Evolutionary conservation across 2,113 vertebrate genomes (phyloP).

Genomic region (Trichechus manatus): DNA sequence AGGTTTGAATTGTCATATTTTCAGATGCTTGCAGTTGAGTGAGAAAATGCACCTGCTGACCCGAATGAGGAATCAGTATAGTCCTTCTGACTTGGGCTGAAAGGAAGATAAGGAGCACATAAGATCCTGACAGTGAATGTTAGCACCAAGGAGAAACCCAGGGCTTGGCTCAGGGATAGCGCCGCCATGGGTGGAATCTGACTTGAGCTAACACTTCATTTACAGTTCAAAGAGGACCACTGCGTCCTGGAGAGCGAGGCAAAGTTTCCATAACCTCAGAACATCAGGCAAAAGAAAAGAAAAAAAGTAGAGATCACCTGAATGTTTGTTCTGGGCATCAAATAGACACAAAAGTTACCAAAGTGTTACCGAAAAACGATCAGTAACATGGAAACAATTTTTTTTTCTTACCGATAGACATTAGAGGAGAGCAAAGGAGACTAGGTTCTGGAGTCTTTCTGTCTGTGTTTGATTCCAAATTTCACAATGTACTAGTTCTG

Average conservation of each 20-base stretch:
- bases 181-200: background rate
- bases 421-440: background rate
- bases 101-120: background rate
- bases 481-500: background rate
- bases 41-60: constrained; percentile 56
- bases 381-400: background rate
- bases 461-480: background rate
- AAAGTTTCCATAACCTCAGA: background rate
- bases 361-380: background rate
- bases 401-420: background rate
- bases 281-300: background rate
- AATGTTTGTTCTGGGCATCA: background rate
- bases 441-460: background rate
- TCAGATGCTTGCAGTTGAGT: constrained; percentile 17
- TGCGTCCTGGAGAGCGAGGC: background rate
- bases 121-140: background rate
- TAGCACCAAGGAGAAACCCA: background rate
- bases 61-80: background rate
- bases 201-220: constrained; percentile 30
- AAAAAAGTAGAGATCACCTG: background rate
- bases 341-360: background rate
- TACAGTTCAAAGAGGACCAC: constrained; percentile 18
- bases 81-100: background rate
- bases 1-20: constrained; percentile 29
- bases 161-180: background rate